phyloP scores from a whole-genome alignment of 1,140 invertebrate genomes.

The Gyrodactylus bullatarudis region DNA sequence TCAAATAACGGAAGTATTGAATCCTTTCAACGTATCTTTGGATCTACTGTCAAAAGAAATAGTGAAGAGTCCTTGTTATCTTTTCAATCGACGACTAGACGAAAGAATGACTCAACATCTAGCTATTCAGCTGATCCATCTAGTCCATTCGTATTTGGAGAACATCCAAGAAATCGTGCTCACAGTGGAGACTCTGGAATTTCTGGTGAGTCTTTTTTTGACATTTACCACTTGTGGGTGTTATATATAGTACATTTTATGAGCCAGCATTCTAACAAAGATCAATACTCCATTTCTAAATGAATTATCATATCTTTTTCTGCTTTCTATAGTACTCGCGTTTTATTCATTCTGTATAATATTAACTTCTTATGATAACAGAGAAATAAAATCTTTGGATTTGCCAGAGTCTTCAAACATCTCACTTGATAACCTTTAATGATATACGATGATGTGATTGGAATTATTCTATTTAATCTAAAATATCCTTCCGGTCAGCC shows the following conservation, averaged over 20 bases:
- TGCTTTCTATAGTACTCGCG: too few species aligned
- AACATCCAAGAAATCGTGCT: not conserved
- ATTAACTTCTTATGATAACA: not conserved
- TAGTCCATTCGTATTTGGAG: not conserved
- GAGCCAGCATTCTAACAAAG: too few species aligned
- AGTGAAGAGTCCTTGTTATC: not conserved
- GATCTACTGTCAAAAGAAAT: not conserved
- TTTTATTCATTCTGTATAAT: not conserved
- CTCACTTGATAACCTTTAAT: too few species aligned
- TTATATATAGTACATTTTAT: too few species aligned
- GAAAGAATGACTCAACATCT: not conserved
- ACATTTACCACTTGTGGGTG: not conserved
- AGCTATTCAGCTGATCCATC: not conserved
- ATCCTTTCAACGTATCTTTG: not conserved
- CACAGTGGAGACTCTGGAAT: not conserved
- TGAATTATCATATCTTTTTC: too few species aligned
- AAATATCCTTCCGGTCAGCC: too few species aligned
- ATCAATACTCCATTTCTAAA: too few species aligned
- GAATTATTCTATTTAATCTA: too few species aligned
- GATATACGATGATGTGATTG: too few species aligned
- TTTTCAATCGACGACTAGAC: not conserved
- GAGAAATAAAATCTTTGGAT: not conserved
- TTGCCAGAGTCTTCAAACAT: too few species aligned
- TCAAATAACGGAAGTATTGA: not conserved
- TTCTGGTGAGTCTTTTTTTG: not conserved